phyloP scores from a whole-genome alignment of 1,140 invertebrate species.

The Ceratosolen solmsi region DNA sequence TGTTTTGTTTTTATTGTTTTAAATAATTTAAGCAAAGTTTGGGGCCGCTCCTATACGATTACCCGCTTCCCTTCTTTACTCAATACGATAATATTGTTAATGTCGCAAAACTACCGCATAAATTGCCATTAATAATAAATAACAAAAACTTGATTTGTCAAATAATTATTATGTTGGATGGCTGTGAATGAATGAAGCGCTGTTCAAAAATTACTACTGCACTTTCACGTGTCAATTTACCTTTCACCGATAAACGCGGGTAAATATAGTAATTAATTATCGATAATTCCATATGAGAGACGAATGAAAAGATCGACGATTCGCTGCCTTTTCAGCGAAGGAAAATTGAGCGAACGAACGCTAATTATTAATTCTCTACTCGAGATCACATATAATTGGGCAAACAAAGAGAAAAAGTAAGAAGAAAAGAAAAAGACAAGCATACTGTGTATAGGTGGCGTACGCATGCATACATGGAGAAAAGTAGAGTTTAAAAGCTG shows the following conservation, averaged over 20 bases:
- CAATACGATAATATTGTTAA: too few relatives aligned
- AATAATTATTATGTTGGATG: background rate
- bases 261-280: constrained; percentile 6
- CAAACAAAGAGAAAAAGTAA: too few relatives aligned
- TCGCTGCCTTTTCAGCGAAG: background rate
- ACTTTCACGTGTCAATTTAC: background rate
- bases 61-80: too few relatives aligned
- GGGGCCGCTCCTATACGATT: too few relatives aligned
- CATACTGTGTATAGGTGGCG: background rate
- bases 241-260: background rate
- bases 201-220: background rate
- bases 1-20: too few relatives aligned
- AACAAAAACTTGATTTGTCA: background rate
- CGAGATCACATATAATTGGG: background rate
- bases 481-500: background rate
- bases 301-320: background rate
- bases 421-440: background rate
- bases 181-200: background rate
- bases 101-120: too few relatives aligned
- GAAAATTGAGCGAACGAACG: background rate
- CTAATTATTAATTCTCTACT: background rate
- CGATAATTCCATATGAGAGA: background rate
- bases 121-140: too few relatives aligned
- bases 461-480: background rate
- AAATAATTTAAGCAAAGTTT: too few relatives aligned